A percentile compares a stretch with the other conserved stretches of the same genome.
Conservation (phyloP, 2,113 vertebrate species). For the Desmodus rotundus region DNA sequence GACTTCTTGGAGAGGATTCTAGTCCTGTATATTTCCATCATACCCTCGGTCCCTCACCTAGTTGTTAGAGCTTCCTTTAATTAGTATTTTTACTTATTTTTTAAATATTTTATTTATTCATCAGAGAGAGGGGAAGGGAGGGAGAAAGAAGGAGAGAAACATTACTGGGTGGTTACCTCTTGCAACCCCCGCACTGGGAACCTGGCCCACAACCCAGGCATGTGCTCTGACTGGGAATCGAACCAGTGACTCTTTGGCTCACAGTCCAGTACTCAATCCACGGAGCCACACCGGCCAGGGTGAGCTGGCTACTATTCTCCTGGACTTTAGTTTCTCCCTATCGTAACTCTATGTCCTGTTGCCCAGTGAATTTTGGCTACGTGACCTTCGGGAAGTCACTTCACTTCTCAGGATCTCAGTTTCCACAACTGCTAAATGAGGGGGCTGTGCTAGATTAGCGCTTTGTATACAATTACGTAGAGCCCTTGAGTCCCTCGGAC, state of each 20-base stretch:
- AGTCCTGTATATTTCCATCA: not conserved
- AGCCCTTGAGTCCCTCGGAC: not conserved
- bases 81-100: too few species aligned
- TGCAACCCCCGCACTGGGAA: too few species aligned
- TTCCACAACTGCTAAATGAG: constrained; percentile 6
- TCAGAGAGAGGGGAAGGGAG: too few species aligned
- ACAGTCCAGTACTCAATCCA: too few species aligned
- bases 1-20: not conserved
- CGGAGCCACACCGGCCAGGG: too few species aligned
- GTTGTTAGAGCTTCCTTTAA: not conserved
- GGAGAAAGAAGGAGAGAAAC: too few species aligned
- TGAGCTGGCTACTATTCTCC: not conserved
- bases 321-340: not conserved
- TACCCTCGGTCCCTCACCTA: not conserved
- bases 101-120: too few species aligned
- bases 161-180: too few species aligned
- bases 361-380: not conserved
- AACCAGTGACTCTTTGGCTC: too few species aligned
- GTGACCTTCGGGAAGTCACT: not conserved
- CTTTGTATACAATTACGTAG: not conserved
- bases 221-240: too few species aligned
- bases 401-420: not conserved
- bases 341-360: not conserved
- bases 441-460: not conserved
- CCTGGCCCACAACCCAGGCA: too few species aligned